Conservation (phyloP, 2,888 invertebrate species). For the Onthophagus sagittarius region DNA sequence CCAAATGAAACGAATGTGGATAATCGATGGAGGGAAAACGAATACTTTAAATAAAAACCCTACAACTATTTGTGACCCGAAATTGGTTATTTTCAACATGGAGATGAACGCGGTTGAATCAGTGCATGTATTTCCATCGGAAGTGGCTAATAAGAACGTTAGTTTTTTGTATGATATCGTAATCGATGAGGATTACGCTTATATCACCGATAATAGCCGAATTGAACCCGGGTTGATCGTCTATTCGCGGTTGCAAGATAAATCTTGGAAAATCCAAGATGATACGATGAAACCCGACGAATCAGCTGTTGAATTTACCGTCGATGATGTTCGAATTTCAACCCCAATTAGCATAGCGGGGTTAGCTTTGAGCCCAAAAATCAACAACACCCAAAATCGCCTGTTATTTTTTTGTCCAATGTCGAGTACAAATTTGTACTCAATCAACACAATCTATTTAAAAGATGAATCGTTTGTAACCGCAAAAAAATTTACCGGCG, state of each 20-base stretch:
- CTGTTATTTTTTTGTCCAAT: constrained; percentile 67
- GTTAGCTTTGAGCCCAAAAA: constrained; percentile 63
- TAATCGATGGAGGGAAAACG: constrained; percentile 65
- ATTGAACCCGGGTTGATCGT: constrained; percentile 67
- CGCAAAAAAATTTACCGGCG: constrained; percentile 41
- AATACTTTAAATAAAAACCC: constrained; percentile 56
- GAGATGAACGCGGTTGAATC: constrained; percentile 56
- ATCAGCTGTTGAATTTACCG: constrained; percentile 58
- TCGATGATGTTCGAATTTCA: constrained; percentile 57
- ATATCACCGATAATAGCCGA: constrained; percentile 68
- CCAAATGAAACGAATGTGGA: constrained; percentile 64
- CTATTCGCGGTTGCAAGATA: constrained; percentile 60
- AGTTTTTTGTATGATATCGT: constrained; percentile 71
- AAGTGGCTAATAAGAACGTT: constrained; percentile 55
- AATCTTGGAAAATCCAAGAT: constrained; percentile 69
- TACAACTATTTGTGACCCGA: constrained; percentile 60
- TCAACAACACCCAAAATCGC: constrained; percentile 37
- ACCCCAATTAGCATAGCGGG: constrained; percentile 65
- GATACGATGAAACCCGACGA: constrained; percentile 60
- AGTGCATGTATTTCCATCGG: constrained; percentile 58
- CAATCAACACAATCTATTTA: constrained; percentile 60
- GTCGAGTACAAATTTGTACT: constrained; percentile 64
- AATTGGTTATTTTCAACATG: constrained; percentile 65
- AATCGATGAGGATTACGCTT: constrained; percentile 67
- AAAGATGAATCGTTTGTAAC: constrained; percentile 50